phyloP scores from a whole-genome alignment of 2,888 invertebrate genomes.

The Atrina japonica region DNA sequence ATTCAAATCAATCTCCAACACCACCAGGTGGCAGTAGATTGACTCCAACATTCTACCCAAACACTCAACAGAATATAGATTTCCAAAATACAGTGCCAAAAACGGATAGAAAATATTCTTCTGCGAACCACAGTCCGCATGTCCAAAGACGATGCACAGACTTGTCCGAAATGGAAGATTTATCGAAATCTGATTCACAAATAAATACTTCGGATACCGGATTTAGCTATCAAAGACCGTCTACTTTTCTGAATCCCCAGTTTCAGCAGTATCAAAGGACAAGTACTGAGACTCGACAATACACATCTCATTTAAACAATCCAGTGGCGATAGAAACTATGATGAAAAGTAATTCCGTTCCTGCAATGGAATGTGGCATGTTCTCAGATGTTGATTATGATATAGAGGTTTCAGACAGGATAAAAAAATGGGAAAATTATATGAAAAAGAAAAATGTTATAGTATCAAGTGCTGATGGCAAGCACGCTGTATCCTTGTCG shows the following conservation, averaged over 20 bases:
- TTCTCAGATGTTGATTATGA: conserved; percentile 77
- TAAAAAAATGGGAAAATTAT: conserved; percentile 75
- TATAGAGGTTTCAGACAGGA: conserved; percentile 73
- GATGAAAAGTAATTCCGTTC: conserved; percentile 41
- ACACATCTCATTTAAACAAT: not conserved
- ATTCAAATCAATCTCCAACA: not conserved
- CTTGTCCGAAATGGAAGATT: conserved; percentile 55
- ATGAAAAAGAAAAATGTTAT: conserved; percentile 53
- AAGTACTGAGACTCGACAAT: not conserved
- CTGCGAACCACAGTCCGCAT: conserved; percentile 60
- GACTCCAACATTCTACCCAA: not conserved
- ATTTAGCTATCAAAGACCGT: conserved; percentile 16
- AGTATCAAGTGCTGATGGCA: conserved; percentile 7
- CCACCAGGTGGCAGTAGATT: not conserved
- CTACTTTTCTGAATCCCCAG: conserved; percentile 21
- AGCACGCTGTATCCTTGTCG: conserved; percentile 25
- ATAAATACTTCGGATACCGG: conserved; percentile 49
- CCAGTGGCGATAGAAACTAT: conserved; percentile 9
- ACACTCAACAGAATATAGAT: not conserved
- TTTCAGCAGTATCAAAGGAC: conserved; percentile 10
- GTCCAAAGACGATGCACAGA: conserved; percentile 49
- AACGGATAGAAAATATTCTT: conserved; percentile 38
- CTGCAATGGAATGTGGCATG: conserved; percentile 67
- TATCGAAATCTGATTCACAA: conserved; percentile 72
- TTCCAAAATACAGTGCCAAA: conserved; percentile 45